Base-by-base conservation (phyloP, 2,888 invertebrate genomes). In the Dynastes maya region DNA sequence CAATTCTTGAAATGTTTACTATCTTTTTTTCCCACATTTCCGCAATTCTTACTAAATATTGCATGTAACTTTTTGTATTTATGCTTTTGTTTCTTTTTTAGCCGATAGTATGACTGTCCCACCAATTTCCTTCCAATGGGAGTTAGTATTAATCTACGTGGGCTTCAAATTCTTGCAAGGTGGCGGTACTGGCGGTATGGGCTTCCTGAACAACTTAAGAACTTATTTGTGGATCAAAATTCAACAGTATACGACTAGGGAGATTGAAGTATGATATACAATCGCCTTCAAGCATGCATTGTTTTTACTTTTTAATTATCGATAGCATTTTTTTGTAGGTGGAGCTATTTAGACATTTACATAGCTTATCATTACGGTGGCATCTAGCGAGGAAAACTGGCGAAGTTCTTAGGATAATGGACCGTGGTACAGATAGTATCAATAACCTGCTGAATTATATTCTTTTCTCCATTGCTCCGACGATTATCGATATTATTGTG, bases 321-420 rank as follows among this genome's bases (percentile, higher is more conserved):
- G 29, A 51, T 63, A 55, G 53, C 2, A 49, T 16, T 72, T 51
- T 79, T 81, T 90, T 91, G 80, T 88, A 94, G 93, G 92, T 97
- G 80, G 94, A 95, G 86, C 89, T 97, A 49, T 97, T 96, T 88
- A 91, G 93, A 65, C 98, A 98, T 89, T 91, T 98, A 16, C 98
- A 98, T 88, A 92, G 94, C 78, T 89, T 99, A 76, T 98, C 98
- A 3, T 91, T 99, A 70, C 92, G 96, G 32, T 99, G 99, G 99
- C 99, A 99, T 89, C 90, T 99, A 51, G 92, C 94, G 1, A 90
- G 98, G 11, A 99, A 99, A 90, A 99, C 99, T 0, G 99, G 99
- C 1, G 98, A 99, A 90, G 98, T 99, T 0, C 90, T 99, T 1
- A 91, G 98, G 51, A 94, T 99, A 0, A 98, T 99, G 96, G 99